Percentiles rank a stretch among this genome's conserved stretches.
Evolutionary conservation across 1,140 invertebrate species (phyloP).

Genomic region (Muscidifurax raptorellus): DNA sequence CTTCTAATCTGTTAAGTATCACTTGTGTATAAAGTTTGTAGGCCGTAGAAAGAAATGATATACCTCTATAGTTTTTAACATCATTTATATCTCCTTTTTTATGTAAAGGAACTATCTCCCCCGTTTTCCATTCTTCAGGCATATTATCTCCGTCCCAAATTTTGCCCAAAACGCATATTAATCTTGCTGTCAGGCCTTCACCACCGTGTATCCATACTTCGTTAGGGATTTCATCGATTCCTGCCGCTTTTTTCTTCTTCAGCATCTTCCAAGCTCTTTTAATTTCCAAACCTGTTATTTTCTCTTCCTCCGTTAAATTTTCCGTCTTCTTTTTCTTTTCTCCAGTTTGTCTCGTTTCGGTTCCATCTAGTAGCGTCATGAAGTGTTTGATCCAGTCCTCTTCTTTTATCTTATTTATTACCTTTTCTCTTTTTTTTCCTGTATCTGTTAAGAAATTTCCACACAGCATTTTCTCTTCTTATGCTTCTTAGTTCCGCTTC

Average conservation of each 20-base stretch:
- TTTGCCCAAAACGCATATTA: neutral
- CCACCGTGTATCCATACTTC: slow-evolving; percentile 39
- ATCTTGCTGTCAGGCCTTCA: neutral
- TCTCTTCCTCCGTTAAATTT: neutral
- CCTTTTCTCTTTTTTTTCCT: neutral
- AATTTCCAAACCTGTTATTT: neutral
- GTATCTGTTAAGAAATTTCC: slow-evolving; percentile 5
- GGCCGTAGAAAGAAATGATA: neutral
- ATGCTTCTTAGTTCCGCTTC: neutral
- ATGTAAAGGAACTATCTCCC: neutral
- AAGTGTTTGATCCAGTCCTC: too few relatives aligned
- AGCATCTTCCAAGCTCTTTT: neutral
- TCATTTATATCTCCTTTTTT: neutral
- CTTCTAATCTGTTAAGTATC: too few relatives aligned
- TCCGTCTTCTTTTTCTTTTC: neutral
- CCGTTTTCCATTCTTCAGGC: slow-evolving; percentile 18
- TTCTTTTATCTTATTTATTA: neutral
- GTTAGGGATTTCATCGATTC: slow-evolving; percentile 29
- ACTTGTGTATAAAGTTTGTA: neutral
- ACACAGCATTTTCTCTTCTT: slow-evolving; percentile 9
- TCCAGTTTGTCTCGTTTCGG: neutral
- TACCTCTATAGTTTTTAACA: neutral
- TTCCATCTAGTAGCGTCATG: neutral
- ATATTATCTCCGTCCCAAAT: slow-evolving; percentile 22
- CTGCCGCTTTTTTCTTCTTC: slow-evolving; percentile 40